Evolutionary conservation across 1,140 invertebrate species (phyloP), one percentile per base, ranked within the genome.

Genomic region (Cyphomyrmex costatus): DNA sequence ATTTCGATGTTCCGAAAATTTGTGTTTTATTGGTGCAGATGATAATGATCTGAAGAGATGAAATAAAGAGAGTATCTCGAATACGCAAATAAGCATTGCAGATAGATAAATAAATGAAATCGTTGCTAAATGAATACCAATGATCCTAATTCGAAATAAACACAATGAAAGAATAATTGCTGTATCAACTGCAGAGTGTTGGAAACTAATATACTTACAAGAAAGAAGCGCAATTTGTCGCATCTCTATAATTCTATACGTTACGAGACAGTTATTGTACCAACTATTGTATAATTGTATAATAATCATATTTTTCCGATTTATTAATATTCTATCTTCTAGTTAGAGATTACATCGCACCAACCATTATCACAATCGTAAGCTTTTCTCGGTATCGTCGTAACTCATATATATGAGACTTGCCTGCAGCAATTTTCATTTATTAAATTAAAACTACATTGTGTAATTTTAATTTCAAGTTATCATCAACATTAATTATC

Each of bases 361-460:
- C 36, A 42, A 42, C 8, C 42, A 56, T 68, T 63, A 58, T 21
- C 19, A 7, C n/a, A 24, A 0, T 12, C 66, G 27, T 60, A 21
- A 87, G 74, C 58, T 68, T 65, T 88, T 36, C 21, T 21, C 30
- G 12, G 14, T n/a, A 49, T 49, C 5, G 4, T 49, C 51, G 19
- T 8, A 51, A 7, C 6, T 60, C 65, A 7, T 76, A 76, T 76
- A 68, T 24, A 8, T 49, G 30, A 16, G 65, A 27, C 42, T 82
- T 53, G 58, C 49, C 36, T 12, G 36, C 61, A 51, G 71, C 36
- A 88, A 88, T 88, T 77, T 87, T 65, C 71, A 77, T 84, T 87
- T 85, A 87, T 85, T 71, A 8, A 36, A 87, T 85, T 71, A 8
- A 36, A 36, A 16, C n/a, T 51, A 42, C 21, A 27, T 42, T 51